phyloP scores from a whole-genome alignment of 1,140 invertebrate genomes.

The Temnothorax curvispinosus region DNA sequence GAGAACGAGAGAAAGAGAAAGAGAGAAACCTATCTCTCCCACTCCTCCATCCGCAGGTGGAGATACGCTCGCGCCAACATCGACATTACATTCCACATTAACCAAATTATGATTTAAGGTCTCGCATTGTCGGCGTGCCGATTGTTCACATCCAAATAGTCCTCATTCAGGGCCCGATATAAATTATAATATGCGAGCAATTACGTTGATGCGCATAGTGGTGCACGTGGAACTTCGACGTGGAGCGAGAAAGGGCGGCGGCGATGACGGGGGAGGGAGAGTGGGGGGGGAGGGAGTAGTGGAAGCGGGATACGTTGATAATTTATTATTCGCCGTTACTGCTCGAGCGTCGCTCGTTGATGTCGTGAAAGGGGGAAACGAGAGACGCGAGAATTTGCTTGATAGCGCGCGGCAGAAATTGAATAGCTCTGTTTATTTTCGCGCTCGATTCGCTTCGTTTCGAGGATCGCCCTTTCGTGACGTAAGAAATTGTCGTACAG shows the following conservation, averaged over 20 bases:
- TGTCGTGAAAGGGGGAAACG: slow-evolving; percentile 66
- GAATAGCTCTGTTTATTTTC: slow-evolving; percentile 58
- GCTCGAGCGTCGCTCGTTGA: slow-evolving; percentile 69
- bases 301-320: slow-evolving; percentile 56
- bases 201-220: slow-evolving; percentile 78
- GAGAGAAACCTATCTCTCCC: slow-evolving; percentile 57
- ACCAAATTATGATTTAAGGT: slow-evolving; percentile 86
- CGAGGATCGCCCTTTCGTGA: slow-evolving; percentile 9
- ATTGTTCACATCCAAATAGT: slow-evolving; percentile 84
- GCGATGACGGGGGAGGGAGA: slow-evolving; percentile 45
- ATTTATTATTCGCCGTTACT: slow-evolving; percentile 62
- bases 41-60: slow-evolving; percentile 69
- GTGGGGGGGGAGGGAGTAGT: slow-evolving; percentile 15
- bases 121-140: slow-evolving; percentile 82
- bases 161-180: slow-evolving; percentile 78
- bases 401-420: slow-evolving; percentile 58
- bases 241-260: slow-evolving; percentile 42
- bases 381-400: slow-evolving; percentile 58
- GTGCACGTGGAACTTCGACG: slow-evolving; percentile 62
- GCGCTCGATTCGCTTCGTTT: slow-evolving; percentile 45
- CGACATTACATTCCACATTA: slow-evolving; percentile 86
- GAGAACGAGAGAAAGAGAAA: slow-evolving; percentile 69
- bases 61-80: slow-evolving; percentile 80
- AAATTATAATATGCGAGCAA: slow-evolving; percentile 81
- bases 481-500: slow-evolving; percentile 25